phyloP scores from a whole-genome alignment of 1,140 invertebrate species.

The Drosophila burlai region DNA sequence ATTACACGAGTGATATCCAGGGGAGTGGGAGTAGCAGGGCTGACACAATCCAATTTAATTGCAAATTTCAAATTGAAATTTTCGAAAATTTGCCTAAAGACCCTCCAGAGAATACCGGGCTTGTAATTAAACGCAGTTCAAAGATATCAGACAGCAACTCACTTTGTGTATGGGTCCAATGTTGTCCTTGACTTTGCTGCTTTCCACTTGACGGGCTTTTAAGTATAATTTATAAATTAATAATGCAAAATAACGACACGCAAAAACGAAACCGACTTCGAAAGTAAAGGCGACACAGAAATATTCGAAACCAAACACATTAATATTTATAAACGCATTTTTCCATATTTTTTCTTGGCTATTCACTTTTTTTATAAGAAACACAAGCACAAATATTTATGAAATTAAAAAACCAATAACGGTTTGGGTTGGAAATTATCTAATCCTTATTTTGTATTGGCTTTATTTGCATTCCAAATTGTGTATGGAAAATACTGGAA shows the following conservation, averaged over 20 bases:
- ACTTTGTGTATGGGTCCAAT: not conserved
- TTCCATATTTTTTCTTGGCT: constrained; percentile 17
- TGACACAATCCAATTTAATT: constrained; percentile 52
- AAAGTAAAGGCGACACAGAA: constrained; percentile 33
- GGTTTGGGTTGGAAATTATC: constrained; percentile 37
- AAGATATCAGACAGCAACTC: constrained; percentile 13
- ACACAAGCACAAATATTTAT: constrained; percentile 47
- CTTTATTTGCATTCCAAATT: constrained; percentile 38
- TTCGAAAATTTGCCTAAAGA: constrained; percentile 29
- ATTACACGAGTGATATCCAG: constrained; percentile 2
- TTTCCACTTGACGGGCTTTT: constrained; percentile 25
- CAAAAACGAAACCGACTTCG: constrained; percentile 26
- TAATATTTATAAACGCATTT: constrained; percentile 33
- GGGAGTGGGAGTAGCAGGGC: not conserved
- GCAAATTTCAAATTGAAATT: constrained; percentile 50
- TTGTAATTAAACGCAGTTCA: constrained; percentile 22
- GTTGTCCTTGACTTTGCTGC: not conserved
- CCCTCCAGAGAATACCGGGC: constrained; percentile 3
- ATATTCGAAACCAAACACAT: constrained; percentile 31
- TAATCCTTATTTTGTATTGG: constrained; percentile 36
- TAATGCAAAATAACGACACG: constrained; percentile 40
- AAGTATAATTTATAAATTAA: constrained; percentile 36
- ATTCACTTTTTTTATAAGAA: constrained; percentile 12
- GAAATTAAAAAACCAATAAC: constrained; percentile 22
- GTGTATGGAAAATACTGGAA: constrained; percentile 43